Conservation (phyloP, 2,888 invertebrate species). For the Erebia epiphron region DNA sequence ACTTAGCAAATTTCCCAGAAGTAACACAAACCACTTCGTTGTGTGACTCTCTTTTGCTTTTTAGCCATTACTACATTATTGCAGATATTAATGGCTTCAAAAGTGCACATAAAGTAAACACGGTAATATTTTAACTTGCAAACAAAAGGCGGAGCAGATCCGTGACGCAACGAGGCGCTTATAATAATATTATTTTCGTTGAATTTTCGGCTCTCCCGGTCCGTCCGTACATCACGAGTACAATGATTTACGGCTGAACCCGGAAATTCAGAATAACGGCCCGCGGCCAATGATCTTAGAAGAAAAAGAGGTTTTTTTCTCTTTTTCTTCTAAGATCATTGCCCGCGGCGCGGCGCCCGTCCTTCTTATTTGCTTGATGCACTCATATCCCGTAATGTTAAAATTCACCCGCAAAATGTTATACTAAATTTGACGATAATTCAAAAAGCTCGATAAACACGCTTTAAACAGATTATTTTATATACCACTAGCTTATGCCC, state of each 20-base stretch:
- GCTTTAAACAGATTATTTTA: too few relatives aligned
- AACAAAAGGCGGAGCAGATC: background rate
- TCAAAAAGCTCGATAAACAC: background rate
- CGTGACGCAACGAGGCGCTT: background rate
- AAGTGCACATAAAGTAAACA: background rate
- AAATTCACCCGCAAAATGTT: conserved; percentile 36
- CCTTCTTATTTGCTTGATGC: conserved; percentile 46
- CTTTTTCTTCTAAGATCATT: too few relatives aligned
- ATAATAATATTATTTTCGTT: background rate
- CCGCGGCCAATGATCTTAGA: too few relatives aligned
- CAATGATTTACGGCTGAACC: conserved; percentile 46
- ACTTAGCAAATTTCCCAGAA: too few relatives aligned
- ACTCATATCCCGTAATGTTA: conserved; percentile 41
- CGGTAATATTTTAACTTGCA: background rate
- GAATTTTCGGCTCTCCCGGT: conserved; percentile 32
- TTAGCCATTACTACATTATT: too few relatives aligned
- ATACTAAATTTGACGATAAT: background rate
- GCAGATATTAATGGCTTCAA: too few relatives aligned
- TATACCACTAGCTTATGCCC: too few relatives aligned
- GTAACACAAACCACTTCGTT: too few relatives aligned
- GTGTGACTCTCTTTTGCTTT: too few relatives aligned
- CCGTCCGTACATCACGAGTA: conserved; percentile 35
- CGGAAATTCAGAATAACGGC: conserved; percentile 6
- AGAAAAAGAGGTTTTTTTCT: too few relatives aligned
- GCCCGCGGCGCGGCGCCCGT: conserved; percentile 28